Percentiles rank a stretch among this genome's conserved stretches.
These are phyloP conservation scores for Encarsia formosa DNA, from an alignment of 2,888 invertebrate genomes.

Conservation along the genomic window DNA sequence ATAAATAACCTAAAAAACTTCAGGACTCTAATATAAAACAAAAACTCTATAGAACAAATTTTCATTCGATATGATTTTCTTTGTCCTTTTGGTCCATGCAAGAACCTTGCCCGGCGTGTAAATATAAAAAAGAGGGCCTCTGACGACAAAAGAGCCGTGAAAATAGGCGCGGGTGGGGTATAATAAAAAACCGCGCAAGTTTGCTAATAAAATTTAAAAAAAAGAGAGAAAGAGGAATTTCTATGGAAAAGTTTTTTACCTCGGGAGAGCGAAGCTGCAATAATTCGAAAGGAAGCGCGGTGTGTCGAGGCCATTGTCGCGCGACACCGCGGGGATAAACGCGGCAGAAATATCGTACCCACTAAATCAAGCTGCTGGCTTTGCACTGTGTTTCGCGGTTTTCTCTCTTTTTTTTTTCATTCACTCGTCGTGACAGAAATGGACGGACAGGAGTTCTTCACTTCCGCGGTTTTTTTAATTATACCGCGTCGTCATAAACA, in stretches of 20 bases:
- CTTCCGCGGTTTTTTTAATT: conserved; percentile 33
- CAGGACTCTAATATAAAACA: no score
- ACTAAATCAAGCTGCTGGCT: conserved; percentile 43
- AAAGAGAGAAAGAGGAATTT: conserved; percentile 27
- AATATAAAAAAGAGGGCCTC: no score
- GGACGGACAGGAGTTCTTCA: conserved; percentile 10
- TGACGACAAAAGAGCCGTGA: conserved; percentile 40
- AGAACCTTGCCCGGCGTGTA: no score
- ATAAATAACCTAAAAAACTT: no score
- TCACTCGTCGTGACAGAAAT: no score
- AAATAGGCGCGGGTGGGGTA: conserved; percentile 27
- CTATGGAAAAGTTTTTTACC: conserved; percentile 36
- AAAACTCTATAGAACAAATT: no score
- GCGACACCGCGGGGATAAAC: no score
- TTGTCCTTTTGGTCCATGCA: not conserved
- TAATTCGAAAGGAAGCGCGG: conserved; percentile 50
- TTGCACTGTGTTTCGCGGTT: not conserved
- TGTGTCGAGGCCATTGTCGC: conserved; percentile 47
- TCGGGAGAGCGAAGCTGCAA: conserved; percentile 37
- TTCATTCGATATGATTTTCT: not conserved
- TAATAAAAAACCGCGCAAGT: conserved; percentile 15
- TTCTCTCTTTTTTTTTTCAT: no score
- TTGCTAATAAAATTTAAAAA: conserved; percentile 27
- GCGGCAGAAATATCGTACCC: conserved; percentile 51
- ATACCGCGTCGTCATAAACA: conserved; percentile 32